Conservation (phyloP, 2,888 invertebrate species). For the Patella ulyssiponensis region DNA sequence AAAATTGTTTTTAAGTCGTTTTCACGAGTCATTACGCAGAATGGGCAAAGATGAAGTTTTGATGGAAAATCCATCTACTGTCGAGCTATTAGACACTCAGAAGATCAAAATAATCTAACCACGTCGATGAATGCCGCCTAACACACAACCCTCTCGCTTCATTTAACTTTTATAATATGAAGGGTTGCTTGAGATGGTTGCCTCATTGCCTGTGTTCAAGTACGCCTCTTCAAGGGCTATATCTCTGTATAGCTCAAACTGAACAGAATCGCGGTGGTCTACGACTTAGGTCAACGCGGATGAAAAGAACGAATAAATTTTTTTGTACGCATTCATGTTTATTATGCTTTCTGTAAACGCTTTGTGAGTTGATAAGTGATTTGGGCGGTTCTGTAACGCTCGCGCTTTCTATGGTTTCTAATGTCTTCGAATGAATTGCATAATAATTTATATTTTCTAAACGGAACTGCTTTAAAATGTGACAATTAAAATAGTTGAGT, state of each 20-base stretch:
- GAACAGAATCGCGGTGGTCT: neutral
- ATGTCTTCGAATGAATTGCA: no score
- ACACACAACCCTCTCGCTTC: neutral
- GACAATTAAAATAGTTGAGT: no score
- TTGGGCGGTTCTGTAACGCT: neutral
- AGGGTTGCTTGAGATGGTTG: neutral
- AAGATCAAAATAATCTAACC: neutral
- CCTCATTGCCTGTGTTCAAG: constrained; percentile 7
- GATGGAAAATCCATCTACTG: constrained; percentile 4
- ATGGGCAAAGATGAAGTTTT: neutral
- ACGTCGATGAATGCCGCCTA: neutral
- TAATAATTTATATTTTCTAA: no score
- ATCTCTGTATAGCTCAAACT: neutral
- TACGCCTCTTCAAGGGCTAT: neutral
- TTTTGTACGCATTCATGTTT: neutral
- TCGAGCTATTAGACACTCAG: neutral
- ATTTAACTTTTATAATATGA: neutral
- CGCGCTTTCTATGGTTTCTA: no score
- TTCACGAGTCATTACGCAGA: neutral
- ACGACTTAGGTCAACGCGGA: neutral
- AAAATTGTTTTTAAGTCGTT: constrained; percentile 3
- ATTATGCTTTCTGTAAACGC: constrained; percentile 3
- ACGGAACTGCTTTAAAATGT: no score
- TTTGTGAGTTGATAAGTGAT: neutral
- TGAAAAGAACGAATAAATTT: neutral